Percentiles rank a stretch among this genome's conserved stretches.
Evolutionary conservation across 2,888 invertebrate species (phyloP).

Genomic region (Lepidocyrtinus sp.): DNA sequence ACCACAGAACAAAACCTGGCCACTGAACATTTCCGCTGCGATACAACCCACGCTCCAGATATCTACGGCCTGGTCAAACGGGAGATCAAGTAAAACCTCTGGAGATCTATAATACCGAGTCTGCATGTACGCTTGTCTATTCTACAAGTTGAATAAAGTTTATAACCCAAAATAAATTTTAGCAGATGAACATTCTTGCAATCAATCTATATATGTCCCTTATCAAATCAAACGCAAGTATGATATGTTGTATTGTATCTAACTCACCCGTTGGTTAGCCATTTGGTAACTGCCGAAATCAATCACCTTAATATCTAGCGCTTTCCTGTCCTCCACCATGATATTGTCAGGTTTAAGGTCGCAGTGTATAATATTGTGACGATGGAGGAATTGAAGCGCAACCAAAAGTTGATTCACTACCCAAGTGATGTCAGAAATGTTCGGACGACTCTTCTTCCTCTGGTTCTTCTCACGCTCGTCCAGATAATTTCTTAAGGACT

Average conservation of each 20-base stretch:
- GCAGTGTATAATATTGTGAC: not conserved
- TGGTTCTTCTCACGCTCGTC: not conserved
- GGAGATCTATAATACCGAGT: slow-evolving; percentile 25
- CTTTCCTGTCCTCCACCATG: slow-evolving; percentile 1
- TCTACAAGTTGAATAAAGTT: not conserved
- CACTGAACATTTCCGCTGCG: not conserved
- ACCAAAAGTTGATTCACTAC: slow-evolving; percentile 17
- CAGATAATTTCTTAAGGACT: not conserved
- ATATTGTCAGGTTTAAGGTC: slow-evolving; percentile 37
- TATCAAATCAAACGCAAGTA: not conserved
- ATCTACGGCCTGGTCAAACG: not conserved
- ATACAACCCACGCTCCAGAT: slow-evolving; percentile 34
- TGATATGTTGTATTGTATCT: not conserved
- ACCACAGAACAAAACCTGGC: slow-evolving; percentile 1
- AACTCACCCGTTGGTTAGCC: not conserved
- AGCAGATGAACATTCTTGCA: not conserved
- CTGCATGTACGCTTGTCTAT: slow-evolving; percentile 16
- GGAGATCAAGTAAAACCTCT: slow-evolving; percentile 13
- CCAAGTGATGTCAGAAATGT: not conserved
- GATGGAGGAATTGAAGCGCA: not conserved
- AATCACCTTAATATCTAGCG: slow-evolving; percentile 20
- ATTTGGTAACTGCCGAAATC: slow-evolving; percentile 21
- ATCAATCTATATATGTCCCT: not conserved
- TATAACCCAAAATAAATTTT: not conserved
- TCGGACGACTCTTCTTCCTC: not conserved